Percentiles rank a stretch among this genome's conserved stretches.
These are phyloP conservation scores for Actenoides lindsayi DNA, from an alignment of 2,113 vertebrate genomes.

Conservation along the genomic window DNA sequence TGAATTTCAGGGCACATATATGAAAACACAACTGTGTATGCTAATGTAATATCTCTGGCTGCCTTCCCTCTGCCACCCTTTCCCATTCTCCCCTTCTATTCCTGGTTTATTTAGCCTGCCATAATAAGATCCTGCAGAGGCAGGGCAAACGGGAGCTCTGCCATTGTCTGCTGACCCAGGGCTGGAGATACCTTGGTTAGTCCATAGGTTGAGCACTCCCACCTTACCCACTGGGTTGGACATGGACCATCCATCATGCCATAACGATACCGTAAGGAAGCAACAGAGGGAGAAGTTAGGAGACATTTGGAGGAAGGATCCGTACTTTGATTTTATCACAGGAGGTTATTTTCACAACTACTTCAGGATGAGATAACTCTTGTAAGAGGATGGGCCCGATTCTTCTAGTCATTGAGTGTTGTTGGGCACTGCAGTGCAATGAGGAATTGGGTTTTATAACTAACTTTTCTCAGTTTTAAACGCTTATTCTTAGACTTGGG, in stretches of 20 bases:
- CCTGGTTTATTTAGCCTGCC: slow-evolving; percentile 7
- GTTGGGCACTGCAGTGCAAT: neutral
- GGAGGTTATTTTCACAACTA: neutral
- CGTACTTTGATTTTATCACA: neutral
- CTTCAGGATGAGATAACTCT: neutral
- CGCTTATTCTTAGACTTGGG: slow-evolving; percentile 1
- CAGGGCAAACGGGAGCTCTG: neutral
- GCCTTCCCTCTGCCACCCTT: neutral
- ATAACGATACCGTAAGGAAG: accelerated
- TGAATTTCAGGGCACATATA: neutral
- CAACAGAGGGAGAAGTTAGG: accelerated
- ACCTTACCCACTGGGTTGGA: neutral
- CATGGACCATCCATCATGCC: neutral
- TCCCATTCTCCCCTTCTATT: neutral
- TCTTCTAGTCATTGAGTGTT: neutral
- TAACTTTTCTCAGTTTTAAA: neutral
- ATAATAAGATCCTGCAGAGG: neutral
- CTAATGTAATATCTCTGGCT: neutral
- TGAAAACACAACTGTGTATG: neutral
- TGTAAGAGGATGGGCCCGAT: neutral
- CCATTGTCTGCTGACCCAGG: neutral
- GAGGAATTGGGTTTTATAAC: neutral
- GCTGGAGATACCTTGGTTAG: neutral
- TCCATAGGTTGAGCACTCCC: neutral
- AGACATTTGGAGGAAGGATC: neutral